Evolutionary conservation across 2,888 invertebrate species (phyloP), one percentile per base, ranked within the genome.

Genomic region (Caenorhabditis sp.): DNA sequence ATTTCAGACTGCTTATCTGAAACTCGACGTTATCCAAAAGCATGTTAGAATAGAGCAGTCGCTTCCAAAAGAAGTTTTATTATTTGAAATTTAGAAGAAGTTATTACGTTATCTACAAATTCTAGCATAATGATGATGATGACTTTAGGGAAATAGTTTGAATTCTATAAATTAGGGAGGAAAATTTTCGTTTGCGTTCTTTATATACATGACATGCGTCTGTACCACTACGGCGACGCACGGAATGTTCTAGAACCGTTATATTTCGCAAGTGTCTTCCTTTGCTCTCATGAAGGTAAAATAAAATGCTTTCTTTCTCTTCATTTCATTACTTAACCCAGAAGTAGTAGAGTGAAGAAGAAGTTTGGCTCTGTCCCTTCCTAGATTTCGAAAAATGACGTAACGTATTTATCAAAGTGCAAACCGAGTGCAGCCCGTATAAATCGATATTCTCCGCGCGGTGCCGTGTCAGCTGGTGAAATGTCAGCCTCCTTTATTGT

Each of bases 1-100:
- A 51, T 61, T 56, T 61, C 68, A 69, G 61, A 26, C 26, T 44
- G 58, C 28, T 49, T 35, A 64, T 64, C 58, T 70, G 58, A 58
- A 72, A 79, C 14, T 54, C 41, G 8, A 1, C 8, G 12, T 12
- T 10, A 38, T 10, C 12, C 12, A 10, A 38, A 12, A 10, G 2
- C 6, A 38, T 12, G 6, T 6, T 12, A 2, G 12, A 38, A 38
- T 38, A 38, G 38, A 10, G 38, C 12, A 12, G 19, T 47, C 19
- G 47, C 19, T 31, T 31, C 7, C 7, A 16, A 14, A 44, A n/a
- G n/a, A 44, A 44, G n/a, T 44, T 44, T 7, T 31, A 31, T 31
- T 31, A 7, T 31, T 31, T 6, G 31, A 31, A 6, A 7, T 31
- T 7, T 31, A 6, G 31, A 31, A 31, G 7, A 31, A 4, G 7